Percentiles rank a stretch among this genome's conserved stretches.
phyloP scores from a whole-genome alignment of 1,140 invertebrate species.

The Tetramorium parvispinum region DNA sequence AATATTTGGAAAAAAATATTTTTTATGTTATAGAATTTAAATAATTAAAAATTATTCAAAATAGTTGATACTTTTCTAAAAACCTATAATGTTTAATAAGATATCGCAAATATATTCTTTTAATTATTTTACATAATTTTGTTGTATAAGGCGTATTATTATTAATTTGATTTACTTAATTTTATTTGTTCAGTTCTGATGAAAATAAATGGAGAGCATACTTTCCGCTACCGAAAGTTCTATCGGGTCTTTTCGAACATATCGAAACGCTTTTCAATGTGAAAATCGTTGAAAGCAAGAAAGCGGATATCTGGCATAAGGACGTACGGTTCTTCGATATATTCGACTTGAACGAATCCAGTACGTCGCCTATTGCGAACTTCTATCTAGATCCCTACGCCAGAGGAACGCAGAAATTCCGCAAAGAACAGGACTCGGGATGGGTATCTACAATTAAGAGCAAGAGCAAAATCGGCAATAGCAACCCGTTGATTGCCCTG shows the following conservation, averaged over 20 bases:
- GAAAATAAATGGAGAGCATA: constrained; percentile 91
- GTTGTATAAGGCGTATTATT: no score
- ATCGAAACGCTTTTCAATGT: constrained; percentile 93
- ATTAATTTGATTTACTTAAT: neutral
- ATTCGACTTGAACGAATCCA: constrained; percentile 89
- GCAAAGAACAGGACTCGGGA: constrained; percentile 87
- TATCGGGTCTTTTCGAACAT: constrained; percentile 91
- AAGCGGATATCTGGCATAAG: constrained; percentile 91
- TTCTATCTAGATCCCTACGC: constrained; percentile 95
- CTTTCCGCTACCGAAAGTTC: constrained; percentile 93
- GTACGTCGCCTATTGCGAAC: constrained; percentile 89
- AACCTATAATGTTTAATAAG: constrained; percentile 1
- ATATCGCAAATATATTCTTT: neutral
- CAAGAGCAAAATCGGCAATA: constrained; percentile 87
- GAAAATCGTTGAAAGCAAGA: constrained; percentile 90
- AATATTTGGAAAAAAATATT: neutral
- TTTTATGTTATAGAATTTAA: neutral
- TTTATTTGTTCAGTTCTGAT: constrained; percentile 86
- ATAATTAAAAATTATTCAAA: neutral
- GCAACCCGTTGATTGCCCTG: constrained; percentile 91
- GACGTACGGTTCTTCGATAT: constrained; percentile 95
- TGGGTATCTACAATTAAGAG: constrained; percentile 90
- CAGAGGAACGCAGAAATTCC: constrained; percentile 88
- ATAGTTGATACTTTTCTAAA: constrained; percentile 17
- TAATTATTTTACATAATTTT: neutral